Evolutionary conservation across 1,140 invertebrate genomes (phyloP).

Genomic region (Zaprionus ornatus): DNA sequence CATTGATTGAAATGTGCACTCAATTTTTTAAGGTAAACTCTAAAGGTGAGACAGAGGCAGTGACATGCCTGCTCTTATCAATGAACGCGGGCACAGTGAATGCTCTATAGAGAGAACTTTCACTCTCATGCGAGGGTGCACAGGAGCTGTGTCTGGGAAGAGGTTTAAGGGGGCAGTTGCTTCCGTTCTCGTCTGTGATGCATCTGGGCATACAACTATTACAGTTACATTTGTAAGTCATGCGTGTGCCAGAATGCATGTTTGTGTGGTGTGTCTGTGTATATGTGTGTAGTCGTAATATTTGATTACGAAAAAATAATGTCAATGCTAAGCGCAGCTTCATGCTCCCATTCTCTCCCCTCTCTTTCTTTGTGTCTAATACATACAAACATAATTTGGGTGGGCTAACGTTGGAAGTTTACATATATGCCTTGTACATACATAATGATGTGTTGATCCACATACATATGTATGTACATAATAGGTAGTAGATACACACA

Average conservation of each 20-base stretch:
- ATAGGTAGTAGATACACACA: no score
- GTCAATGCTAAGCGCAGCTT: constrained; percentile 24
- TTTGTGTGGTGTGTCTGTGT: neutral
- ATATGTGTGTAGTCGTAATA: neutral
- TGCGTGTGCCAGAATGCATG: neutral
- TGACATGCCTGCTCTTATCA: neutral
- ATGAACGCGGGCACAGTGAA: neutral
- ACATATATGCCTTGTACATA: neutral
- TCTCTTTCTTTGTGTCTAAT: neutral
- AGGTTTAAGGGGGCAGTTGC: neutral
- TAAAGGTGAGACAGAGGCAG: neutral
- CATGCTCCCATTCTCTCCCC: neutral
- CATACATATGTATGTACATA: neutral
- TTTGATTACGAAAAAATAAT: constrained; percentile 8
- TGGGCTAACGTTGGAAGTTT: neutral
- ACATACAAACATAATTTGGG: neutral
- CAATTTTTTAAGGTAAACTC: neutral
- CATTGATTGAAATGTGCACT: neutral
- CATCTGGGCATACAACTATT: neutral
- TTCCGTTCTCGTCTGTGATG: constrained; percentile 7
- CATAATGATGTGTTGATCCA: neutral
- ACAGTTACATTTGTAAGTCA: neutral
- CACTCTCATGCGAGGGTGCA: neutral
- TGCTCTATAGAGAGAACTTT: neutral
- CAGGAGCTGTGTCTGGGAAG: no score